These are phyloP conservation scores for Murina feae DNA, from an alignment of 2,113 vertebrate genomes.

Conservation along the genomic window DNA sequence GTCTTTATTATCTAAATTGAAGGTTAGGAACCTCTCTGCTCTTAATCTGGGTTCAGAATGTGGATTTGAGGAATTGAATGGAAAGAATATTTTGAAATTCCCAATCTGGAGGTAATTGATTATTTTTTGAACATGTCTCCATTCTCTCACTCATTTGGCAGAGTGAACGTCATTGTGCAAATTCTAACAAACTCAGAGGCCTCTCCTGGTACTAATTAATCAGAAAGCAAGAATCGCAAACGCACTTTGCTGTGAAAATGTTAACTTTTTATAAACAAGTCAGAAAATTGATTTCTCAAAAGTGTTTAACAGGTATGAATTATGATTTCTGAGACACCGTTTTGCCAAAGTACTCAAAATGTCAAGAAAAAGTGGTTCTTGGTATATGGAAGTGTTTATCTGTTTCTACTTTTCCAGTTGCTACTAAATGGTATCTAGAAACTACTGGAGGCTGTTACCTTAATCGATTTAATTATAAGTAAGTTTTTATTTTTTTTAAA, in stretches of 20 bases:
- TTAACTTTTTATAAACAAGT: constrained; percentile 13
- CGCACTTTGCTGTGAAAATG: neutral
- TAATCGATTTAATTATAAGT: neutral
- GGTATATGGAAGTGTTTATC: neutral
- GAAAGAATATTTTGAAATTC: neutral
- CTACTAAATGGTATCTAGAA: neutral
- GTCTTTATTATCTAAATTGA: neutral
- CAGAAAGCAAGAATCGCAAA: neutral
- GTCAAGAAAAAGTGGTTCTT: neutral
- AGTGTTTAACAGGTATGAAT: neutral
- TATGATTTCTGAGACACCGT: neutral
- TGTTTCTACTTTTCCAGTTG: neutral
- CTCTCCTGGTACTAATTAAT: neutral
- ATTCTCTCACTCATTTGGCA: neutral
- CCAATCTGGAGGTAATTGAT: neutral
- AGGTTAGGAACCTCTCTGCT: neutral
- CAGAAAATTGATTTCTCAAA: neutral
- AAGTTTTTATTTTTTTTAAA: neutral
- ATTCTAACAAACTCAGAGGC: neutral
- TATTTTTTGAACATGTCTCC: neutral
- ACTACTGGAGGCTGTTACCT: neutral
- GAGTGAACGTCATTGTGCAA: neutral
- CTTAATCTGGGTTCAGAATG: neutral
- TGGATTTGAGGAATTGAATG: neutral
- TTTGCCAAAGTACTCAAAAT: constrained; percentile 33